These are phyloP conservation scores for Sinotaia quadrata DNA, from an alignment of 2,888 invertebrate genomes.

Conservation along the genomic window DNA sequence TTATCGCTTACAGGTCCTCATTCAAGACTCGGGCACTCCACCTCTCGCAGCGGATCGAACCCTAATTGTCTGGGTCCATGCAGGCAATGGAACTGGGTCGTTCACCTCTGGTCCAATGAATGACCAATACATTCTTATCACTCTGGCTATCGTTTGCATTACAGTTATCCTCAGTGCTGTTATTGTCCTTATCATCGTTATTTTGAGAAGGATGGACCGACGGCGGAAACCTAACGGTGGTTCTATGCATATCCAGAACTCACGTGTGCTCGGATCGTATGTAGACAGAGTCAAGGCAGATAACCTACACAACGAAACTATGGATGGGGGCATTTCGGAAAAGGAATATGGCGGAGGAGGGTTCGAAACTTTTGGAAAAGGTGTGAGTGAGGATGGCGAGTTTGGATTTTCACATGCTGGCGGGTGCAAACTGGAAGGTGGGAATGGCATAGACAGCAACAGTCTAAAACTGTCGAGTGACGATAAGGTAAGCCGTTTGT, in stretches of 20 bases:
- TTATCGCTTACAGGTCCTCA: conserved; percentile 37
- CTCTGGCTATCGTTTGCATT: conserved; percentile 57
- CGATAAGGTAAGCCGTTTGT: too few species aligned
- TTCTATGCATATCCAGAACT: conserved; percentile 21
- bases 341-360: conserved; percentile 9
- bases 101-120: conserved; percentile 8
- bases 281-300: conserved; percentile 34
- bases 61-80: conserved; percentile 32
- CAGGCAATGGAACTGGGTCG: conserved; percentile 33
- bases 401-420: conserved; percentile 26
- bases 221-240: conserved; percentile 23
- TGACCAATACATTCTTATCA: conserved; percentile 47
- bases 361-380: conserved; percentile 23
- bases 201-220: conserved; percentile 55
- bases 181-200: conserved; percentile 59
- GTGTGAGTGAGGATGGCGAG: conserved; percentile 24
- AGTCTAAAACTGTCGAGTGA: conserved; percentile 8
- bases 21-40: conserved; percentile 38
- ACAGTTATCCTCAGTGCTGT: conserved; percentile 57
- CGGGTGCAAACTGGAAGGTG: conserved; percentile 21
- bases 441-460: neutral
- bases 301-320: conserved; percentile 30
- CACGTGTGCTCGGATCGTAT: conserved; percentile 25
- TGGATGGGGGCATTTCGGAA: conserved; percentile 15
- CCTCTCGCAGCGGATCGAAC: conserved; percentile 35